These are phyloP conservation scores for Ciconia stormi DNA, from an alignment of 2,113 vertebrate species.

Conservation along the genomic window DNA sequence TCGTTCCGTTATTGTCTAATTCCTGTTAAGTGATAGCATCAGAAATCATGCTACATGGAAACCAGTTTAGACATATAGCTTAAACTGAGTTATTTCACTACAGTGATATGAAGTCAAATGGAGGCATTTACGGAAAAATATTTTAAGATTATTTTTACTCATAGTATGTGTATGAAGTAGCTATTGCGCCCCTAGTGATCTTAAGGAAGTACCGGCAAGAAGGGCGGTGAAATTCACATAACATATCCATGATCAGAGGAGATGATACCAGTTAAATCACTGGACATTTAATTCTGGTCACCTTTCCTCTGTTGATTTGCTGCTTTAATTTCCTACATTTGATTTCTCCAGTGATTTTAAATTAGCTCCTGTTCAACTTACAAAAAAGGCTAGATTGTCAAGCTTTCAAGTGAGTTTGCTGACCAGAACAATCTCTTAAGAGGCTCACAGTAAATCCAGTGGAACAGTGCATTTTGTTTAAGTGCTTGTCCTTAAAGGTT, in stretches of 20 bases:
- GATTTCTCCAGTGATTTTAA: constrained; percentile 26
- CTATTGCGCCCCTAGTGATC: neutral
- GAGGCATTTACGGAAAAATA: neutral
- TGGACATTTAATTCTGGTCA: neutral
- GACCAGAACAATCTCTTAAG: constrained; percentile 39
- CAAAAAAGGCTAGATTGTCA: neutral
- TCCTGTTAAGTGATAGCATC: neutral
- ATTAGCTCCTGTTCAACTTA: constrained; percentile 20
- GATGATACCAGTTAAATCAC: neutral
- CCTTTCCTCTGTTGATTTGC: neutral
- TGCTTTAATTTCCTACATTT: constrained; percentile 25
- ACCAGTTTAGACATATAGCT: neutral
- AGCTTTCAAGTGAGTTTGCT: constrained; percentile 24
- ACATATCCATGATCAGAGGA: neutral
- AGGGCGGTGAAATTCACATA: neutral
- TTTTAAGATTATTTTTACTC: neutral
- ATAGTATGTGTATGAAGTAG: neutral
- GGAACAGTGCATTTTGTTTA: constrained; percentile 22
- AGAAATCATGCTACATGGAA: neutral
- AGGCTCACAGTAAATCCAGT: constrained; percentile 15
- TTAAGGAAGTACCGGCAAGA: neutral
- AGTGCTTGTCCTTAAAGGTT: neutral
- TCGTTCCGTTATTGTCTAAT: neutral
- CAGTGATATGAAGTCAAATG: neutral
- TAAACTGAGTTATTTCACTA: neutral